phyloP scores from a whole-genome alignment of 2,888 invertebrate genomes.

The Eretmocerus hayati region DNA sequence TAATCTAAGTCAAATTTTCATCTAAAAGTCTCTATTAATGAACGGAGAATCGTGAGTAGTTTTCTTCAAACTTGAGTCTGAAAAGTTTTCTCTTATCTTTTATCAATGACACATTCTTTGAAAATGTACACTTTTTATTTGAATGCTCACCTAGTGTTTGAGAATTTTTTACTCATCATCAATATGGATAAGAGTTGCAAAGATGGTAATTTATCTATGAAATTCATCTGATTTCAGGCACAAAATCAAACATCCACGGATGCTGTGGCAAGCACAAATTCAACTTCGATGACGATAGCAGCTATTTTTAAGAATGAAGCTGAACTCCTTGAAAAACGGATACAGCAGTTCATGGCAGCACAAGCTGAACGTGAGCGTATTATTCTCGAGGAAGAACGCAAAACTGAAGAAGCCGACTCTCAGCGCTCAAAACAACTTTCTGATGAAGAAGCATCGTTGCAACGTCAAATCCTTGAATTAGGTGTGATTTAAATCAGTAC shows the following conservation, averaged over 20 bases:
- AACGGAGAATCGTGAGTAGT: no score
- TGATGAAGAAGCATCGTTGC: conserved; percentile 69
- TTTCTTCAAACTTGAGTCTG: no score
- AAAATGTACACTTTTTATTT: no score
- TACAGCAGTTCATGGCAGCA: conserved; percentile 45
- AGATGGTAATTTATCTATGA: no score
- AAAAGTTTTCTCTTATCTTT: no score
- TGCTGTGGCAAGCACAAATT: conserved; percentile 35
- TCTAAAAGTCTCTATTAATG: no score
- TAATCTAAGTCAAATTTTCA: no score
- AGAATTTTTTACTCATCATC: no score
- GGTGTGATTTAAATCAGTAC: conserved; percentile 1
- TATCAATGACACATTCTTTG: no score
- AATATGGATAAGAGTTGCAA: no score
- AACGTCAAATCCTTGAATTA: conserved; percentile 68
- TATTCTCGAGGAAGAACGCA: conserved; percentile 44
- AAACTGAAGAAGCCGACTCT: conserved; percentile 63
- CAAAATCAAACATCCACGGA: not conserved
- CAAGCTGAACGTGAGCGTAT: conserved; percentile 45
- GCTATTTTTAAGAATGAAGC: conserved; percentile 44
- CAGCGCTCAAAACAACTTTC: conserved; percentile 59
- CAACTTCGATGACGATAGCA: conserved; percentile 41
- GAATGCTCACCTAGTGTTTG: no score
- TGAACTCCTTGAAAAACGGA: conserved; percentile 42
- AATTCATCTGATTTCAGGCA: no score